phyloP scores from a whole-genome alignment of 1,140 invertebrate species.

The Argopecten irradians region DNA sequence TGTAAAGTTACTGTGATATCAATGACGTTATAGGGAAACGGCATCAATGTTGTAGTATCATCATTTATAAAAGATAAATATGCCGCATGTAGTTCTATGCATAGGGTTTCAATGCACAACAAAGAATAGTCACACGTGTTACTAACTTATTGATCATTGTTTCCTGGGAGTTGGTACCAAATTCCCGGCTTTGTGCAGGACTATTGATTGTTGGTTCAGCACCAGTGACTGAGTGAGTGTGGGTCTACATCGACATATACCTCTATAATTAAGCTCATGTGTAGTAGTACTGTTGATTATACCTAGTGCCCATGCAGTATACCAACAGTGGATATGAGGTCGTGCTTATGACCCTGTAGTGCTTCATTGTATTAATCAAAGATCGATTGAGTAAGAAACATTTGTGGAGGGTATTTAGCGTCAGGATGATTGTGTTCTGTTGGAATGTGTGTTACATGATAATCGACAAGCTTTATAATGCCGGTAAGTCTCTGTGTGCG shows the following conservation, averaged over 20 bases:
- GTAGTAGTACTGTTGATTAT: not conserved
- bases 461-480: not conserved
- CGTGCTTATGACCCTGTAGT: too few species aligned
- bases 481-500: not conserved
- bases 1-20: not conserved
- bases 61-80: not conserved
- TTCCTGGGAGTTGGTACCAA: not conserved
- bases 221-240: not conserved
- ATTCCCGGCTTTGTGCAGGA: not conserved
- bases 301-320: not conserved
- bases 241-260: not conserved
- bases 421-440: not conserved
- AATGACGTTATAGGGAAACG: not conserved
- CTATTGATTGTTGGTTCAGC: not conserved
- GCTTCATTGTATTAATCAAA: not conserved
- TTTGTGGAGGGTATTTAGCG: not conserved
- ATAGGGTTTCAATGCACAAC: too few species aligned
- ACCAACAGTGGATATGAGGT: not conserved
- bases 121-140: too few species aligned
- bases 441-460: constrained; percentile 1
- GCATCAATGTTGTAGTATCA: not conserved
- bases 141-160: not conserved
- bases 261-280: constrained; percentile 17
- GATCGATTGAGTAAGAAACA: not conserved
- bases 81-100: too few species aligned